These are phyloP conservation scores for Myotis myotis DNA, from an alignment of 2,797 vertebrate species.

Conservation along the genomic window DNA sequence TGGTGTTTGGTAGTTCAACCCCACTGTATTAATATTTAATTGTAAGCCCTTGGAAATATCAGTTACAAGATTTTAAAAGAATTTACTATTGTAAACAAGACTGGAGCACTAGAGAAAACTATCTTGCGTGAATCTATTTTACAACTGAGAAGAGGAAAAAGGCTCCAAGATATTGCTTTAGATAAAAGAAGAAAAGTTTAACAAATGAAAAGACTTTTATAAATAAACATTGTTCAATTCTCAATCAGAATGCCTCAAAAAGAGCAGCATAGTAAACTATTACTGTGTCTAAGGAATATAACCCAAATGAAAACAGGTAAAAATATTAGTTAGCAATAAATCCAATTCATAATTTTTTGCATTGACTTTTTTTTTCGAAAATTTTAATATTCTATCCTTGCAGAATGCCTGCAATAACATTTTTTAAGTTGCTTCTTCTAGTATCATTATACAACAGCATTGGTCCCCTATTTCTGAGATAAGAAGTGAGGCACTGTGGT, in stretches of 20 bases:
- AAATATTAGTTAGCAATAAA: background rate
- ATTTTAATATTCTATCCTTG: background rate
- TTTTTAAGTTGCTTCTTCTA: background rate
- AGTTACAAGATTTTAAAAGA: constrained; percentile 46
- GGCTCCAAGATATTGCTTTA: background rate
- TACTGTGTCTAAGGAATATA: background rate
- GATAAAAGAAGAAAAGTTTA: background rate
- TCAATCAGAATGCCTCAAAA: background rate
- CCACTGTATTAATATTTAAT: constrained; percentile 11
- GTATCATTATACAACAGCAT: background rate
- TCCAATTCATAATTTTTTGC: background rate
- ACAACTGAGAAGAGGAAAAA: background rate
- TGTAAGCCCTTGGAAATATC: constrained; percentile 16
- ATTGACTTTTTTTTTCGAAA: background rate
- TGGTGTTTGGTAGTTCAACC: background rate
- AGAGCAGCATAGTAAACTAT: background rate
- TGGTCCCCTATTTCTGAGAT: background rate
- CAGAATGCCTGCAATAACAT: background rate
- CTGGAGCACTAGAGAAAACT: background rate
- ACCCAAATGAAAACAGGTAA: background rate
- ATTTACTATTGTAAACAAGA: constrained; percentile 52
- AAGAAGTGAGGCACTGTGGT: background rate
- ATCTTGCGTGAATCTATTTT: background rate
- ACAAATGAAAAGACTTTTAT: background rate
- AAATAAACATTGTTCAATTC: background rate